Base-by-base conservation (phyloP, 2,888 invertebrate genomes). In the Ennomos quercinarius region DNA sequence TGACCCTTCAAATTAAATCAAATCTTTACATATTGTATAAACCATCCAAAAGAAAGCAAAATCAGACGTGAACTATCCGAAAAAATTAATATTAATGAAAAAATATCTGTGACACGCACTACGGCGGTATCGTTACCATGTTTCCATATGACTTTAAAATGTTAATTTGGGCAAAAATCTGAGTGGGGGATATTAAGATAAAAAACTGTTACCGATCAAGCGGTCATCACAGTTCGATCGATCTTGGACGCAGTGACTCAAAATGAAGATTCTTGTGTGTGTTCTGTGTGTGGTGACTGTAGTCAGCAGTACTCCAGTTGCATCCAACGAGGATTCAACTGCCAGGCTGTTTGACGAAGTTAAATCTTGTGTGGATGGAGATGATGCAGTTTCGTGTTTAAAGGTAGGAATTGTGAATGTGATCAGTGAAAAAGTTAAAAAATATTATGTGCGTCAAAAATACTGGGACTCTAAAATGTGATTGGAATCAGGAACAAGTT, bases 181-280 rank as follows among this genome's bases (percentile, higher is more conserved):
- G 77, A 87, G 91, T 86, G 89, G 91, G 91, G 91, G 83, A 66
- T 75, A 73, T 82, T 85, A 73, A 81, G 81, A 91, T 92, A 92
- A 90, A 91, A 89, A 87, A 89, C 80, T 89, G 84, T 86, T 83
- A 80, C 84, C 83, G 83, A 82, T 84, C 82, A 83, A 79, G 70
- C 70, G 70, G 73, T 78, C 78, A 86, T 80, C 91, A 91, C 80
- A 89, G 87, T 88, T 78, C 80, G 78, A 83, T 81, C 79, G 83
- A 79, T 78, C 80, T 81, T 83, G 79, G 82, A 81, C 65, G 72
- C 76, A 77, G 81, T 57, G 72, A 70, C 65, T 60, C 72, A 84
- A 82, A 62, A 91, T 91, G 92, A 91, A 84, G 83, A 68, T 78
- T 72, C 67, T 86, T 66, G 72, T 87, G 68, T 78, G 87, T 73